Base-by-base conservation (phyloP, 1,140 invertebrate species). In the Pygmarrhopalites habei region DNA sequence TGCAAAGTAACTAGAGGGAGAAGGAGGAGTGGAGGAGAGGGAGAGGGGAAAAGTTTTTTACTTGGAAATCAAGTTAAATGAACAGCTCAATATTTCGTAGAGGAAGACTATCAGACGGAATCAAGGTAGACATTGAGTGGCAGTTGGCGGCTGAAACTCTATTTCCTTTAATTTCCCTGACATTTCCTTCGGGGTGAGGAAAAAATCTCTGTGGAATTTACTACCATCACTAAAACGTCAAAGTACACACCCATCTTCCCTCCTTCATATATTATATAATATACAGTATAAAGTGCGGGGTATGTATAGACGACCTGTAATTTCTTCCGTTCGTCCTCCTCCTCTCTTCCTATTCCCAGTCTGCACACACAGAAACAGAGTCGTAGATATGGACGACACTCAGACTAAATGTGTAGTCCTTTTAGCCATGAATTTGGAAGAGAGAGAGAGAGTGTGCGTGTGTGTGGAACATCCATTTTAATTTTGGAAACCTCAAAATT, bases 121-220 rank as follows among this genome's bases (percentile, higher is more conserved):
- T 52, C 14, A 52, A 52, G 14, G 28, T 26, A 52, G 49, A 52
- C 49, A 52, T 3, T 52, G 49, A 52, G 14, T 52, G 49, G 49
- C 49, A 52, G 49, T 52, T 52, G 49, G 14, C 25, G 14, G 49
- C 5, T 26, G 3, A 26, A 52, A 52, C 49, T 52, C 49, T 52
- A 52, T 52, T 52, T 52, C 49, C 21, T 26, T 52, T 52, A 52
- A 52, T 52, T 52, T 52, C 49, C 23, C 28, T 52, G 49, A 52
- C 49, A 52, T 52, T 52, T 52, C 49, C 49, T n/a, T 23, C n/a
- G n/a, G 23, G 49, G 49, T 52, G 23, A 29, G 10, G 49, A 26
- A 52, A 26, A n/a, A 52, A 52, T 52, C 49, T 52, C 49, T 12
- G n/a, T 12, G 49, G 49, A 52, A 25, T 29, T 52, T 52, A 4